Conservation (phyloP, 2,888 invertebrate species). For the Chironomus tentans region DNA sequence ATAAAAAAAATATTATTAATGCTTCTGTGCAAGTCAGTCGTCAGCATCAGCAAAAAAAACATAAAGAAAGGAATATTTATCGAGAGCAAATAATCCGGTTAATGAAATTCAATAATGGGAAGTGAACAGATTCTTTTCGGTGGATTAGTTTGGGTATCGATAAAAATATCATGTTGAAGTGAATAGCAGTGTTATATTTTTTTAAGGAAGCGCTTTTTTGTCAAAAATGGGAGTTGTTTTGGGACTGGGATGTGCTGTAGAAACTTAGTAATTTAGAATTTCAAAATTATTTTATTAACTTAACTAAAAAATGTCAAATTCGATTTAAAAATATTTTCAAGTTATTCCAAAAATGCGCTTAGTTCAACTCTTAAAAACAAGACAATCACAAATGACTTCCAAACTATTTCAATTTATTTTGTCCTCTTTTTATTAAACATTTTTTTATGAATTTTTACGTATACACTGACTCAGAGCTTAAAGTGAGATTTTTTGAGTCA, state of each 20-base stretch:
- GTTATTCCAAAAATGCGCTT: too few relatives aligned
- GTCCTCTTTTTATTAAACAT: background rate
- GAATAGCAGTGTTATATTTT: too few relatives aligned
- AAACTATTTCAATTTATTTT: background rate
- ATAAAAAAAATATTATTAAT: background rate
- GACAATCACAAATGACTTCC: too few relatives aligned
- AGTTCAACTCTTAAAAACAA: too few relatives aligned
- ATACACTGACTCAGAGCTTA: background rate
- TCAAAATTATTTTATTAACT: too few relatives aligned
- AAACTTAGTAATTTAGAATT: too few relatives aligned
- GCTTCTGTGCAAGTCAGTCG: background rate
- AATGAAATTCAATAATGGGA: slow-evolving; percentile 6
- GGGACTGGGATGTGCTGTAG: too few relatives aligned
- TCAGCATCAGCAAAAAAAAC: background rate
- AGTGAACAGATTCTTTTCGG: slow-evolving; percentile 5
- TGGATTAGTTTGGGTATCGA: background rate
- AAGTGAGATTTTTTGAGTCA: background rate
- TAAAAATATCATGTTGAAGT: too few relatives aligned
- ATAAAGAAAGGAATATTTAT: background rate
- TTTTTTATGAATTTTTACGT: background rate
- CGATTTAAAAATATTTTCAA: too few relatives aligned
- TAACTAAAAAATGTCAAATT: too few relatives aligned
- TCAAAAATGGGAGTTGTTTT: too few relatives aligned
- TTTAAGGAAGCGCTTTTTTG: too few relatives aligned
- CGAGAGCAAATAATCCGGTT: slow-evolving; percentile 4